Evolutionary conservation across 2,113 vertebrate species (phyloP).

Genomic region (Pelecanoides urinatrix): DNA sequence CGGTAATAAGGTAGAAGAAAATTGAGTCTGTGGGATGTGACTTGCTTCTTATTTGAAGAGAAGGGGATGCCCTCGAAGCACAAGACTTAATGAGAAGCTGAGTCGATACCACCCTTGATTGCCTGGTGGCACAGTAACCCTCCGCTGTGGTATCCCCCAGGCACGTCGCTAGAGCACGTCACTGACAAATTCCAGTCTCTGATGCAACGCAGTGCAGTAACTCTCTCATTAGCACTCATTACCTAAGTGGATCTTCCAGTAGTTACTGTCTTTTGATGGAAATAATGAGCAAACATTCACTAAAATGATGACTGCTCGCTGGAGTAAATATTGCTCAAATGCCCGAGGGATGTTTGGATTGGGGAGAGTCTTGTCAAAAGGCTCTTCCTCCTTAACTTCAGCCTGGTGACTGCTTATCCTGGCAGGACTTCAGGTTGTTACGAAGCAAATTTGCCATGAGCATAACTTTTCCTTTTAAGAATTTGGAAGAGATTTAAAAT

Average conservation of each 20-base stretch:
- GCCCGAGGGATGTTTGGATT: background rate
- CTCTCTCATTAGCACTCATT: background rate
- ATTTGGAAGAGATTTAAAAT: background rate
- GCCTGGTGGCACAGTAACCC: background rate
- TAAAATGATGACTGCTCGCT: background rate
- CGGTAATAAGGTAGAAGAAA: background rate
- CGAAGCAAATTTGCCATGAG: background rate
- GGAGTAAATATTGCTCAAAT: background rate
- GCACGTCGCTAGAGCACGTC: background rate
- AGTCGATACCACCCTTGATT: background rate
- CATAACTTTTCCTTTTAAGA: background rate
- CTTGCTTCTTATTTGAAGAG: background rate
- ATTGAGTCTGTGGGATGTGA: background rate
- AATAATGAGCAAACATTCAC: background rate
- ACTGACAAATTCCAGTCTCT: background rate
- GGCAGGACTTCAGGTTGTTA: background rate
- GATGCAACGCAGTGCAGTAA: background rate
- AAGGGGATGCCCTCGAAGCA: conserved; percentile 4
- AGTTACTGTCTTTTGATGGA: background rate
- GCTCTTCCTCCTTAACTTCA: background rate
- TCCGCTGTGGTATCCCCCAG: background rate
- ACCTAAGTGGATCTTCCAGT: background rate
- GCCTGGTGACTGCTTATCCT: background rate
- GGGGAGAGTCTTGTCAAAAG: background rate
- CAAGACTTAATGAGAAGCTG: background rate